phyloP scores from a whole-genome alignment of 2,888 invertebrate species.

The Euspilapteryx auroguttella region DNA sequence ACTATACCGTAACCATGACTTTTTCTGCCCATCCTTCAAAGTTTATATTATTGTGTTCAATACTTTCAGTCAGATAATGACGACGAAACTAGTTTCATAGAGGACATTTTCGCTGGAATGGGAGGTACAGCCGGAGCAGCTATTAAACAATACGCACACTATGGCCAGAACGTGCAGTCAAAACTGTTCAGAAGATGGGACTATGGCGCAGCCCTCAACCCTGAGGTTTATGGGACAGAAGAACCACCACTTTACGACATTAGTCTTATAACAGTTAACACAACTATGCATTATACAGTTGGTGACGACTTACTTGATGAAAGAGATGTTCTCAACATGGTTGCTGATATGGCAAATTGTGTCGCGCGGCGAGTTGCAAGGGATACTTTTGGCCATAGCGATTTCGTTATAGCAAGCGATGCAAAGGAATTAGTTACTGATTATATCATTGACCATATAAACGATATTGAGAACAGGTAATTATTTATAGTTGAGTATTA shows the following conservation, averaged over 20 bases:
- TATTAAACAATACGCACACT: constrained; percentile 14
- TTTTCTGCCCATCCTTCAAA: too few species aligned
- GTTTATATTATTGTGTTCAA: too few species aligned
- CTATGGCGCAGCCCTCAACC: constrained; percentile 10
- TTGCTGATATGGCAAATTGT: constrained; percentile 10
- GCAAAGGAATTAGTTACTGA: constrained; percentile 10
- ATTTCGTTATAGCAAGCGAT: constrained; percentile 11
- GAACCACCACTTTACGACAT: constrained; percentile 10
- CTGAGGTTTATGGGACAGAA: constrained; percentile 9
- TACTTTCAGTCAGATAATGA: too few species aligned
- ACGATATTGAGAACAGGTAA: too few species aligned
- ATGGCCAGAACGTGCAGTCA: constrained; percentile 14
- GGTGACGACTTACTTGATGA: constrained; percentile 11
- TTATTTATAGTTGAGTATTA: too few species aligned
- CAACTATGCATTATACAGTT: constrained; percentile 12
- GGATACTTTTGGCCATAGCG: constrained; percentile 11
- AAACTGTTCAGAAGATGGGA: constrained; percentile 13
- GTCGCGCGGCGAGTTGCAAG: constrained; percentile 10
- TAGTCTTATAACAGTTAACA: constrained; percentile 9
- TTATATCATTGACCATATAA: constrained; percentile 11
- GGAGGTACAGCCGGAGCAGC: too few species aligned
- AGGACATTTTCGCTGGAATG: too few species aligned
- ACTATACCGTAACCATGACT: too few species aligned
- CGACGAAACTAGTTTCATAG: too few species aligned
- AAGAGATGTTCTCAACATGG: constrained; percentile 13